Base-by-base conservation (phyloP, 2,113 vertebrate genomes). In the Zosterops hypoxanthus region DNA sequence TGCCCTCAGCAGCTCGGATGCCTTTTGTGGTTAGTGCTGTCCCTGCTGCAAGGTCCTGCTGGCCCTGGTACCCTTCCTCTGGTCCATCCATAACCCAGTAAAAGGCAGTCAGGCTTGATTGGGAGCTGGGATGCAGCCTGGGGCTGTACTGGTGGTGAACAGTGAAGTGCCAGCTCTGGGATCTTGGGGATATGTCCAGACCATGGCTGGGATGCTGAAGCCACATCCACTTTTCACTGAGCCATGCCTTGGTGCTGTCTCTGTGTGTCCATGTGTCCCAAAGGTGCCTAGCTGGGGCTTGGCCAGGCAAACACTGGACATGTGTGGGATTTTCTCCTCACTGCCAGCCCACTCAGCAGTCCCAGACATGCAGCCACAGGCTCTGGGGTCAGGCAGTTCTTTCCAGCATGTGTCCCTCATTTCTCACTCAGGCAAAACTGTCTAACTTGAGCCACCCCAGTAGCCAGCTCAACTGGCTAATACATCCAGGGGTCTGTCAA, bases 11-110 rank as follows among this genome's bases (percentile, higher is more conserved):
- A 92, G 94, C 34, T 88, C 95, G 0, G 96, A 97, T 59, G 63
- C 83, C 18, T 69, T 97, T 68, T 91, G 78, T 7, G 98, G 98
- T 98, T 78, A 97, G 97, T 90, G 61, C 21, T 90, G 28, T 46
- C 72, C 56, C 22, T 63, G 14, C 68, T 41, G 29, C 39, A 44
- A 50, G 69, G 41, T 56, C 24, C 65, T 4, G 0, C 33, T 63
- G 56, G 65, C 46, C 53, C 56, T 4, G 1, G 2, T 2, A 3
- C 41, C 33, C 73, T 72, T 47, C 26, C 23, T 1, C 0, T 23
- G 36, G 39, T 42, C 64, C 52, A 39, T 9, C 18, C 52, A 5
- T 23, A 66, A 26, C 22, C 39, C 60, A 44, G 13, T 14, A 29
- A n/a, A 42, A 56, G 24, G 55, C 2, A 5, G 34, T 6, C 20